Conservation (phyloP, 1,140 invertebrate genomes). For the Brachionus rubens region DNA sequence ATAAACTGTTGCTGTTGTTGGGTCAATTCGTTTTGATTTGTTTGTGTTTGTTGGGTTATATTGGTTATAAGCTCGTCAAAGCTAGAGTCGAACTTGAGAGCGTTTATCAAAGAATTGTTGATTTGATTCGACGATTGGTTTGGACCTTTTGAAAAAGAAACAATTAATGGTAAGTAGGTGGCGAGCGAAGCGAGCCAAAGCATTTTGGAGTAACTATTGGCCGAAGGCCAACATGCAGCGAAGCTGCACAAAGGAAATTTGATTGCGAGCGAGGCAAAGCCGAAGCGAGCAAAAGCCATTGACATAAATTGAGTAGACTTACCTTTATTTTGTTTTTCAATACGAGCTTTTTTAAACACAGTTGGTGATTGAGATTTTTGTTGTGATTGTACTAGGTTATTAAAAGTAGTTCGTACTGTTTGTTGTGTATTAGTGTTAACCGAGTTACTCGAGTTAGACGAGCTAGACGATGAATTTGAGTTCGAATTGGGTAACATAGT, state of each 20-base stretch:
- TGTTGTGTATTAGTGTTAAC: background rate
- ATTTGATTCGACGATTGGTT: background rate
- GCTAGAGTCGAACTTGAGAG: conserved; percentile 23
- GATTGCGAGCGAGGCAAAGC: too few relatives aligned
- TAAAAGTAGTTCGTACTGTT: background rate
- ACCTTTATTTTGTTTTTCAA: background rate
- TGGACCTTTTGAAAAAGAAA: too few relatives aligned
- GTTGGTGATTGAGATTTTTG: background rate
- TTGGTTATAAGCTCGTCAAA: conserved; percentile 8
- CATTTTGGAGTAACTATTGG: too few relatives aligned
- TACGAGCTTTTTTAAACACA: background rate
- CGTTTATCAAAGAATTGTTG: conserved; percentile 40
- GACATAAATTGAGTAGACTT: too few relatives aligned
- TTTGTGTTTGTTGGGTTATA: background rate
- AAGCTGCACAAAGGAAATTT: too few relatives aligned
- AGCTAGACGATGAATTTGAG: background rate
- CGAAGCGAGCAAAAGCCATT: too few relatives aligned
- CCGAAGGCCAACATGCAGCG: too few relatives aligned
- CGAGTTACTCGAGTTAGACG: background rate
- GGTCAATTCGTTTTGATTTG: background rate
- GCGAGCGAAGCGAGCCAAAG: too few relatives aligned
- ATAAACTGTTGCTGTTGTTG: conserved; percentile 25
- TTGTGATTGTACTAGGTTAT: background rate
- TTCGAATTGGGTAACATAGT: conserved; percentile 9
- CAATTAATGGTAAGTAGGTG: too few relatives aligned